Base-by-base conservation (phyloP, 2,113 vertebrate genomes). In the Ophiodon elongatus region DNA sequence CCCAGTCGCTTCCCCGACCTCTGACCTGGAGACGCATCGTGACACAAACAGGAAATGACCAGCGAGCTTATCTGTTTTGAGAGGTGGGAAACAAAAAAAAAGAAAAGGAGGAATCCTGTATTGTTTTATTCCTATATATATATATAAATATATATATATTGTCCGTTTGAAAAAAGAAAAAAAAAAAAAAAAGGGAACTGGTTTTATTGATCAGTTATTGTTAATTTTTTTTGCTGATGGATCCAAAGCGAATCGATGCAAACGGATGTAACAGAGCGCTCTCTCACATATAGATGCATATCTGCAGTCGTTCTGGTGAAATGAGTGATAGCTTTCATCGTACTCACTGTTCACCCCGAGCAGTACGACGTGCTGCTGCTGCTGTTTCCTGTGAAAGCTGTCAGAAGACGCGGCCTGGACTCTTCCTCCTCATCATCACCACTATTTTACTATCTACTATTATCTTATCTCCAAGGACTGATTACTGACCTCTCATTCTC, bases 1-100 rank as follows among this genome's bases (percentile, higher is more conserved):
- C 98, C 97, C 33, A 98, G 97, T 89, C 96, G 97, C 73, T 99
- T 99, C 88, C 98, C 98, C 0, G 98, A 99, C 90, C 97, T 99
- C 88, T 99, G 93, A 92, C 37, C 63, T 87, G 90, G 68, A 33
- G 77, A 80, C 57, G 8, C 47, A 13, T 29, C 72, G n/a, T 41
- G 75, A 84, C 59, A 35, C 73, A n/a, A 65, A 73, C 72, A 35
- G 80, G 85, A 81, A 86, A 70, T 43, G 84, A 43, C 67, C 80
- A 75, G 73, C 43, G 13, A 78, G 76, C 52, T 29, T 59, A 81
- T 27, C 52, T n/a, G 57, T 50, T 77, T 59, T 23, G 5, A 41
- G 33, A 57, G 37, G 17, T 60, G 27, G 54, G 35, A 39, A 56
- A 76, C 21, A 65, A 47, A 15, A 47, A 15, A 23, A 17, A 43